phyloP scores from a whole-genome alignment of 1,140 invertebrate genomes.

The Drosophila watanabei region DNA sequence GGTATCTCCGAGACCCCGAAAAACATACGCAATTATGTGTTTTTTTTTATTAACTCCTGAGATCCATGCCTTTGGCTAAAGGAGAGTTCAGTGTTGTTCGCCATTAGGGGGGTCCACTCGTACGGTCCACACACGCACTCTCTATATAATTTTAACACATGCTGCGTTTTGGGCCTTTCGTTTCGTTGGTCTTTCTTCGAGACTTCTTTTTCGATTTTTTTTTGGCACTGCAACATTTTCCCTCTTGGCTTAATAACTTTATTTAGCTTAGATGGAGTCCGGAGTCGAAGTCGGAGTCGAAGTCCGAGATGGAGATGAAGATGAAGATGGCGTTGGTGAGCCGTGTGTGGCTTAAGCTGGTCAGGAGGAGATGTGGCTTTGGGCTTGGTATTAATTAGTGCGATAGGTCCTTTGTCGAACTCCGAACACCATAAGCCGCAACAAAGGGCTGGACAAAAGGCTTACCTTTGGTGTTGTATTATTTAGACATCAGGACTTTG shows the following conservation, averaged over 20 bases:
- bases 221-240: conserved; percentile 71
- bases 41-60: conserved; percentile 80
- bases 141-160: conserved; percentile 84
- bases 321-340: conserved; percentile 37
- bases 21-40: conserved; percentile 83
- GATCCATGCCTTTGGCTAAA: conserved; percentile 5
- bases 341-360: conserved; percentile 52
- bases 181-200: conserved; percentile 12
- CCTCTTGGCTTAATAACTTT: conserved; percentile 78
- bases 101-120: conserved; percentile 73
- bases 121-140: conserved; percentile 75
- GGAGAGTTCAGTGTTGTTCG: conserved; percentile 27
- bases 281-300: conserved; percentile 16
- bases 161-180: conserved; percentile 75
- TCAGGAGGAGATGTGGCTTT: conserved; percentile 33
- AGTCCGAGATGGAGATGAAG: conserved; percentile 14
- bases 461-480: conserved; percentile 52
- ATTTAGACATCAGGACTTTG: conserved; percentile 81
- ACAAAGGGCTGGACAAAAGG: conserved; percentile 37
- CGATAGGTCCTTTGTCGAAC: conserved; percentile 77
- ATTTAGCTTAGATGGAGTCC: conserved; percentile 75
- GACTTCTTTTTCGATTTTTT: conserved; percentile 28
- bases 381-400: conserved; percentile 75
- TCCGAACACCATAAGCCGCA: conserved; percentile 22
- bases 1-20: conserved; percentile 40